Evolutionary conservation across 2,888 invertebrate species (phyloP).

Genomic region (Chromoteleia sp.): DNA sequence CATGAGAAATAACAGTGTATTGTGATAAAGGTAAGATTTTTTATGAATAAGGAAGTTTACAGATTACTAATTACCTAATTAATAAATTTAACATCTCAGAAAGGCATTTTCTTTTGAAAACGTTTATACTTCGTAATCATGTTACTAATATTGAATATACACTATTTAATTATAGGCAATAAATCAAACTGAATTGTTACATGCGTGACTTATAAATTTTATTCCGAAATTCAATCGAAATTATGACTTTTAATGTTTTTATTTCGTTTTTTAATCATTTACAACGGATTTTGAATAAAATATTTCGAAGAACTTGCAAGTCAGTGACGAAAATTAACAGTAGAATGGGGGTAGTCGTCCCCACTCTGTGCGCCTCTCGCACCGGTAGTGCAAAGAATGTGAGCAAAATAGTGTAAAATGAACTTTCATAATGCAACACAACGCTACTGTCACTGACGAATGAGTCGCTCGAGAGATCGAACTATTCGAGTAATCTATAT

Average conservation of each 20-base stretch:
- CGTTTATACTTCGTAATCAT: conserved; percentile 2
- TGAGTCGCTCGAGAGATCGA: background rate
- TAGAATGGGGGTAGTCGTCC: background rate
- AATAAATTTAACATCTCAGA: background rate
- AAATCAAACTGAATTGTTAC: conserved; percentile 31
- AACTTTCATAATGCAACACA: no score
- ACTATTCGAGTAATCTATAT: conserved; percentile 25
- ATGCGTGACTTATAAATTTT: conserved; percentile 11
- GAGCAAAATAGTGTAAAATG: no score
- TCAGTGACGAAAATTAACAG: background rate
- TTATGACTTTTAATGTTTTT: background rate
- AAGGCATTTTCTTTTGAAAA: background rate
- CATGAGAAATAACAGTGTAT: conserved; percentile 39
- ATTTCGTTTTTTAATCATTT: background rate
- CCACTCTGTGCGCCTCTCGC: background rate
- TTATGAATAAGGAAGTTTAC: conserved; percentile 27
- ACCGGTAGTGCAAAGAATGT: no score
- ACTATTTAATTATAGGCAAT: conserved; percentile 22
- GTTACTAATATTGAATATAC: conserved; percentile 2
- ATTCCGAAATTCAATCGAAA: background rate
- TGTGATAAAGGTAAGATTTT: conserved; percentile 40
- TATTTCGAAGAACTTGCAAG: background rate
- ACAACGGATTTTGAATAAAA: background rate
- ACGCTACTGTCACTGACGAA: conserved; percentile 10
- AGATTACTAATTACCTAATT: conserved; percentile 7